Conservation (phyloP, 2,797 vertebrate genomes). For the Columba guinea region DNA sequence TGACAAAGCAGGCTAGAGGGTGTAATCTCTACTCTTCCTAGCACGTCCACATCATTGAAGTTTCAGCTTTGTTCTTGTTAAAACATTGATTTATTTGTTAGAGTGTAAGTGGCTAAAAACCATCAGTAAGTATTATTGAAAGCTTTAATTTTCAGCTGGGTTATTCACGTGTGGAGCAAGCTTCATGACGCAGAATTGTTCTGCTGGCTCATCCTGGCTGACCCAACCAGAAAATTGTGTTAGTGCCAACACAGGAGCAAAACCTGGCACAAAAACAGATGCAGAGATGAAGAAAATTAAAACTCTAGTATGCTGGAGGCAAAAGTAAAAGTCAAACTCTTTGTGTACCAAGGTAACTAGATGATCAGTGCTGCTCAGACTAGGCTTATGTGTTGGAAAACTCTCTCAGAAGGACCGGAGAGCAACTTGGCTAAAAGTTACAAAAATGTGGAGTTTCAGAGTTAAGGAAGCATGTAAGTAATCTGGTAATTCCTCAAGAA, state of each 20-base stretch:
- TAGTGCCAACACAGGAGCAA: not conserved
- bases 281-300: not conserved
- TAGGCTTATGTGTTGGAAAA: not conserved
- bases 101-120: not conserved
- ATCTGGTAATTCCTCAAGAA: not conserved
- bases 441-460: not conserved
- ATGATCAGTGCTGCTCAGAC: not conserved
- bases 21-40: not conserved
- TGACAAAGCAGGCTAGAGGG: not conserved
- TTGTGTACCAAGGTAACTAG: not conserved
- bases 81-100: not conserved
- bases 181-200: not conserved
- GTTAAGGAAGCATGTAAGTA: not conserved
- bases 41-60: not conserved
- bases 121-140: not conserved
- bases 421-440: not conserved
- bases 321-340: not conserved
- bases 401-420: not conserved
- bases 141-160: not conserved
- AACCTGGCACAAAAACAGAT: not conserved
- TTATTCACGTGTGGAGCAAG: not conserved
- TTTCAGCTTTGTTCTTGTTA: not conserved
- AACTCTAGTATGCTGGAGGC: not conserved
- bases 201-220: not conserved
- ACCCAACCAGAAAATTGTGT: not conserved